Percentiles rank a stretch among this genome's conserved stretches.
Evolutionary conservation across 2,113 vertebrate genomes (phyloP).

Genomic region (Acinonyx jubatus): DNA sequence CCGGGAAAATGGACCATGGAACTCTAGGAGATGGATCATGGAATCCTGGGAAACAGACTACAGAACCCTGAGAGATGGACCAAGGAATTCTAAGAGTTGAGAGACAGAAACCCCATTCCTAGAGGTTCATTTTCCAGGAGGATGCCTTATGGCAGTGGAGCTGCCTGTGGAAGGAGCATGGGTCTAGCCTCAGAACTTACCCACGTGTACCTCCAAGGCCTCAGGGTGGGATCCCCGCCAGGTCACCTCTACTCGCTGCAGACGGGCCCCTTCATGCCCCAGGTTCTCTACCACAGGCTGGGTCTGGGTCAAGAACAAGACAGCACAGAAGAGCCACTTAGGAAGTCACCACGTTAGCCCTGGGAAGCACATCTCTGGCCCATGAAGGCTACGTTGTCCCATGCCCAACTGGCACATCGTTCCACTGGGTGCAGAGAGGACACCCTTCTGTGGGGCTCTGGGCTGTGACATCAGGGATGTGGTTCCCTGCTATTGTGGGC

Average conservation of each 20-base stretch:
- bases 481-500: not conserved
- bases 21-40: not conserved
- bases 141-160: not conserved
- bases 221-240: conserved; percentile 87
- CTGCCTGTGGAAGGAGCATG: not conserved
- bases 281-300: conserved; percentile 93
- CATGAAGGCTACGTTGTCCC: not conserved
- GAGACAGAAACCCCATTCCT: not conserved
- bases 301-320: conserved; percentile 84
- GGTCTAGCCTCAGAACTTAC: conserved; percentile 78
- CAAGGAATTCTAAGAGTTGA: not conserved
- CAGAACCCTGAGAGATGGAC: not conserved
- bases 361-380: not conserved
- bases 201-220: conserved; percentile 88
- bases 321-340: not conserved
- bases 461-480: not conserved
- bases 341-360: not conserved
- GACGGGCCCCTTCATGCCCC: conserved; percentile 85
- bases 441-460: not conserved
- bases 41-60: not conserved
- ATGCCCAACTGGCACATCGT: not conserved
- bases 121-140: not conserved
- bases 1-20: not conserved
- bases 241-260: conserved; percentile 86
- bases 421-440: not conserved